Evolutionary conservation across 1,140 invertebrate species (phyloP).

Genomic region (Trichonephila inaurata): DNA sequence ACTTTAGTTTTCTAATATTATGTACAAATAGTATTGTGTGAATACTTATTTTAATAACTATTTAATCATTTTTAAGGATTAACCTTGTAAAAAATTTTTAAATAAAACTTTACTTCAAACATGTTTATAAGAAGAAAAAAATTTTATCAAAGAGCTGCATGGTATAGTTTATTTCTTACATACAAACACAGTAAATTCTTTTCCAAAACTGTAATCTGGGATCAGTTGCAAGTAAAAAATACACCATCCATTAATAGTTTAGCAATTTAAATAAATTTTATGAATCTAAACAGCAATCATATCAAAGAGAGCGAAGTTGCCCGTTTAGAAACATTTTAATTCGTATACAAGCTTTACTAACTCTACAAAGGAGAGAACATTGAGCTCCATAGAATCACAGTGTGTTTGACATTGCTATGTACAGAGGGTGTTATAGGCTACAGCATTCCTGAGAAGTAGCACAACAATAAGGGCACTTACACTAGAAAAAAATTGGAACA

Average conservation of each 20-base stretch:
- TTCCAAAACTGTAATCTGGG: constrained; percentile 25
- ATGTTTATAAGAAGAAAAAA: too few relatives aligned
- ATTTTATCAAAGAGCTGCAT: constrained; percentile 4
- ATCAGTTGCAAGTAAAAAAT: constrained; percentile 33
- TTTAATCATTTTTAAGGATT: not conserved
- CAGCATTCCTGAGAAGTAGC: constrained; percentile 74
- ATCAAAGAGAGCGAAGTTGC: constrained; percentile 41
- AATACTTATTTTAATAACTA: not conserved
- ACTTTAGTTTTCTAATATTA: not conserved
- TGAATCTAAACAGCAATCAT: constrained; percentile 37
- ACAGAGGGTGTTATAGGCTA: constrained; percentile 52
- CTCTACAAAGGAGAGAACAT: constrained; percentile 56
- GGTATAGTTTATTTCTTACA: not conserved
- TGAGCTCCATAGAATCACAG: constrained; percentile 75
- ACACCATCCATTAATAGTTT: constrained; percentile 18
- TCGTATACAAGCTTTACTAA: constrained; percentile 53
- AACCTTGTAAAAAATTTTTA: not conserved
- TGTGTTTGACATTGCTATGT: constrained; percentile 66
- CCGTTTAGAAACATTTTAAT: constrained; percentile 41
- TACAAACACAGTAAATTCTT: constrained; percentile 30
- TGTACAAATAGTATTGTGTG: not conserved
- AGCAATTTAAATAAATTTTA: constrained; percentile 18
- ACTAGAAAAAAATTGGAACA: constrained; percentile 62
- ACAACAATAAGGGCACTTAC: constrained; percentile 73
- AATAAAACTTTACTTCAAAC: not conserved